These are phyloP conservation scores for Galago senegalensis DNA, from an alignment of 2,797 vertebrate genomes.

Conservation along the genomic window DNA sequence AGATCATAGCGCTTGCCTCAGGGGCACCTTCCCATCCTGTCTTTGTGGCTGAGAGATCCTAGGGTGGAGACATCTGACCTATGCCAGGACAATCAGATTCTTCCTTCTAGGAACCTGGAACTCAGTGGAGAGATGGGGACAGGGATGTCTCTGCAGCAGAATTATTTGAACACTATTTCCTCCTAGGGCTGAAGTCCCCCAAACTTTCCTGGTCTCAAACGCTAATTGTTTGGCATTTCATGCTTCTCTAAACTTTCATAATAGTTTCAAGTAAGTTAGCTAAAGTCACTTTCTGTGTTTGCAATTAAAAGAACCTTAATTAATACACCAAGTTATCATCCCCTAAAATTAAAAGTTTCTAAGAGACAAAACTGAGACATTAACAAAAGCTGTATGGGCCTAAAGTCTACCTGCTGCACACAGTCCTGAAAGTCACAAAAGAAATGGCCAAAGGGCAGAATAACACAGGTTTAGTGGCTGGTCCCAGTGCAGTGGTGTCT, in stretches of 20 bases:
- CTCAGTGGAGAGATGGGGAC: neutral
- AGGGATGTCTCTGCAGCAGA: neutral
- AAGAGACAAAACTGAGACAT: slow-evolving; percentile 61
- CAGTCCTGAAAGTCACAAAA: neutral
- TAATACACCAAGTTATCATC: slow-evolving; percentile 53
- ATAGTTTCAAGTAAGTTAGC: slow-evolving; percentile 40
- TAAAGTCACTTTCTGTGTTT: slow-evolving; percentile 55
- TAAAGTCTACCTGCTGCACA: neutral
- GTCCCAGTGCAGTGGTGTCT: too few relatives aligned
- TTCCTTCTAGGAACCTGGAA: neutral
- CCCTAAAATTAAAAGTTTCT: slow-evolving; percentile 68
- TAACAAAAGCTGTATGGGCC: slow-evolving; percentile 2
- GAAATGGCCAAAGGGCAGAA: slow-evolving; percentile 27
- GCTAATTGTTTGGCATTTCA: neutral
- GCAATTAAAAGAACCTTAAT: slow-evolving; percentile 38
- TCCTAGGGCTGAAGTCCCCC: neutral
- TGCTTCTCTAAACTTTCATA: neutral
- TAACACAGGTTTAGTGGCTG: neutral
- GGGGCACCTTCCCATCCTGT: neutral
- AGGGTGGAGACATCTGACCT: neutral
- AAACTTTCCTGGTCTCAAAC: neutral
- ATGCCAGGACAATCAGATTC: neutral
- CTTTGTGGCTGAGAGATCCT: neutral
- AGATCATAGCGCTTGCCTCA: neutral
- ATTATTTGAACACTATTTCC: neutral